Evolutionary conservation across 2,113 vertebrate genomes (phyloP).

Genomic region (Pelecanus crispus): DNA sequence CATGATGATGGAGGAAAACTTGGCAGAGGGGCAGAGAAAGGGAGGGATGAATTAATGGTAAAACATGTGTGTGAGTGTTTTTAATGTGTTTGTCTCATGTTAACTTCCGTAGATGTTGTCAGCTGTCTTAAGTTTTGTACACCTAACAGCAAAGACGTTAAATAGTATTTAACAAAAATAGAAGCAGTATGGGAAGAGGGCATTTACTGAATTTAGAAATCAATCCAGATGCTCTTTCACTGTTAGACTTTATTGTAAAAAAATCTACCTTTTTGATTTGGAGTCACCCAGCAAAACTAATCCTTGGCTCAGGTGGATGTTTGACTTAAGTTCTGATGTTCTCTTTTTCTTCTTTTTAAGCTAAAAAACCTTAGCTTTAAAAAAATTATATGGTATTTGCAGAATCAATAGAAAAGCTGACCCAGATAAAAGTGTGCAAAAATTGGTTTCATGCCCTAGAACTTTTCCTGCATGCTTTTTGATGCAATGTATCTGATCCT

Average conservation of each 20-base stretch:
- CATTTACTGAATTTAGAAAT: background rate
- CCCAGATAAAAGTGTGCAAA: constrained; percentile 44
- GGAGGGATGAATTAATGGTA: background rate
- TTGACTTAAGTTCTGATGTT: constrained; percentile 34
- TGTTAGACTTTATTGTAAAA: background rate
- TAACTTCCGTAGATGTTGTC: background rate
- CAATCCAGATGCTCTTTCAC: background rate
- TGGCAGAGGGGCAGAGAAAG: background rate
- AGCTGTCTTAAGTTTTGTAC: background rate
- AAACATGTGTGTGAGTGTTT: background rate
- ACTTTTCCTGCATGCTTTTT: constrained; percentile 51
- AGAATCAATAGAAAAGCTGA: constrained; percentile 58
- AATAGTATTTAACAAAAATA: background rate
- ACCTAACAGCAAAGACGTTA: background rate
- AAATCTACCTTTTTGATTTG: background rate
- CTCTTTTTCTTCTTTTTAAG: constrained; percentile 11
- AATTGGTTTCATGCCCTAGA: constrained; percentile 65
- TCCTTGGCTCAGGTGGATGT: background rate
- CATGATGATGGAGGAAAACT: background rate
- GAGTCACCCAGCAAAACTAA: background rate
- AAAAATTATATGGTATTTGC: constrained; percentile 1
- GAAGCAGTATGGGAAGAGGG: background rate
- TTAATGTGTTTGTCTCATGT: background rate
- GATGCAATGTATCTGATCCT: constrained; percentile 47
- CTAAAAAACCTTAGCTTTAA: background rate